Conservation (phyloP, 2,888 invertebrate species). For the Miltochrista miniata region DNA sequence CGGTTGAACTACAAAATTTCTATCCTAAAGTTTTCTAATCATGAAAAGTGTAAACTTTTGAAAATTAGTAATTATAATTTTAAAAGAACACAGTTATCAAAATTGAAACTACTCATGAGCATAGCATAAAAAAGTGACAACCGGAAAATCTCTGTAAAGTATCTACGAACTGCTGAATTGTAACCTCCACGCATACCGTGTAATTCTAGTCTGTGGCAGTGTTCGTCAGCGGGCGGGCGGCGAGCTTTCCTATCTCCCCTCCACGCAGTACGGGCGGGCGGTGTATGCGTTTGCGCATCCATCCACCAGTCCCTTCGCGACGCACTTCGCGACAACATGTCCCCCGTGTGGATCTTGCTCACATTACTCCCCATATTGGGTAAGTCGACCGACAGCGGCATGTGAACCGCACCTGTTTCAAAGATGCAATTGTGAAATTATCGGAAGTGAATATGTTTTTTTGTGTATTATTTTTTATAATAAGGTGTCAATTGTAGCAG, state of each 20-base stretch:
- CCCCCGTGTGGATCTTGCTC: slow-evolving; percentile 76
- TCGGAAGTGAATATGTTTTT: slow-evolving; percentile 44
- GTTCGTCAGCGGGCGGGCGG: slow-evolving; percentile 62
- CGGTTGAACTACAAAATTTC: no score
- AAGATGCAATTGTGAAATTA: slow-evolving; percentile 39
- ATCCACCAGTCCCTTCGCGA: slow-evolving; percentile 69
- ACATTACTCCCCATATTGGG: slow-evolving; percentile 78
- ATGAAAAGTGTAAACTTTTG: no score
- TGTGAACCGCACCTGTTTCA: slow-evolving; percentile 34
- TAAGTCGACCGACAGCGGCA: slow-evolving; percentile 56
- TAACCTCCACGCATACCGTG: slow-evolving; percentile 15
- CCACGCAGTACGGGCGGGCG: slow-evolving; percentile 51
- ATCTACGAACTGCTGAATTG: slow-evolving; percentile 16
- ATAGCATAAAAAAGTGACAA: slow-evolving; percentile 5
- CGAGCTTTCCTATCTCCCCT: slow-evolving; percentile 65
- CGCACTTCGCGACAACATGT: slow-evolving; percentile 77
- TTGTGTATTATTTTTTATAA: slow-evolving; percentile 26
- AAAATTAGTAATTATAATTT: no score
- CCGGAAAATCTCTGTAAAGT: background rate
- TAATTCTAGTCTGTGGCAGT: slow-evolving; percentile 22
- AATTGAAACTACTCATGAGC: no score
- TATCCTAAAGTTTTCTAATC: no score
- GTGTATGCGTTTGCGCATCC: slow-evolving; percentile 50
- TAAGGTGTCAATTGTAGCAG: slow-evolving; percentile 19
- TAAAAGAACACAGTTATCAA: no score